Evolutionary conservation across 2,797 vertebrate genomes (phyloP).

Genomic region (Jordanella pulchra): DNA sequence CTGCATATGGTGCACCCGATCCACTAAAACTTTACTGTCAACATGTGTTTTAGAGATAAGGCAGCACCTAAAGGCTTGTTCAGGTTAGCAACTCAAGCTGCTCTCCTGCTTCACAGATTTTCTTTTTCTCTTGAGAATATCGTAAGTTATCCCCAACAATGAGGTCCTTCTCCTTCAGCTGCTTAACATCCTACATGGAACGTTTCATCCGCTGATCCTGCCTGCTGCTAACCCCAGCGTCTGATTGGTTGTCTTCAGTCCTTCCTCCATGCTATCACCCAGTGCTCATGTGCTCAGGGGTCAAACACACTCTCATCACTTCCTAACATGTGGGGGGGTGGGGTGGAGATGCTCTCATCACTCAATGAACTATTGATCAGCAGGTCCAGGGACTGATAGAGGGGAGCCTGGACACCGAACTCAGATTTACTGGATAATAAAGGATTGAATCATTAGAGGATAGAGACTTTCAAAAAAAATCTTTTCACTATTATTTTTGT

Average conservation of each 20-base stretch:
- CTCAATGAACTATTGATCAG: not conserved
- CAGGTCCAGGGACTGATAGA: not conserved
- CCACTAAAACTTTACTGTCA: not conserved
- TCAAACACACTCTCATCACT: not conserved
- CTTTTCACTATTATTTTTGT: not conserved
- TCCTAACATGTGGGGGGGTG: not conserved
- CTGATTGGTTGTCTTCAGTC: not conserved
- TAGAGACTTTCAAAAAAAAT: too few species aligned
- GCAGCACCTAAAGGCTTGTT: not conserved
- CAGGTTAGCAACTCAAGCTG: not conserved
- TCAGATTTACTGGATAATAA: not conserved
- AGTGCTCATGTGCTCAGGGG: not conserved
- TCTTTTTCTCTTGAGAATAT: not conserved
- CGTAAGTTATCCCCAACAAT: not conserved
- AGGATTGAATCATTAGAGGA: too few species aligned
- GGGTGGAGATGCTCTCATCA: not conserved
- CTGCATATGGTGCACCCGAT: not conserved
- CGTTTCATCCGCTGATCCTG: too few species aligned
- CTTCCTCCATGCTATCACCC: not conserved
- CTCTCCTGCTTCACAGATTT: not conserved
- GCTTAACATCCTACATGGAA: too few species aligned
- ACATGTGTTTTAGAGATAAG: not conserved
- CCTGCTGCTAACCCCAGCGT: not conserved
- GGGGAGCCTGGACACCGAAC: not conserved
- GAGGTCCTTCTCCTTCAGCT: not conserved